Evolutionary conservation across 2,797 vertebrate species (phyloP).

Genomic region (Carcharodon carcharias): DNA sequence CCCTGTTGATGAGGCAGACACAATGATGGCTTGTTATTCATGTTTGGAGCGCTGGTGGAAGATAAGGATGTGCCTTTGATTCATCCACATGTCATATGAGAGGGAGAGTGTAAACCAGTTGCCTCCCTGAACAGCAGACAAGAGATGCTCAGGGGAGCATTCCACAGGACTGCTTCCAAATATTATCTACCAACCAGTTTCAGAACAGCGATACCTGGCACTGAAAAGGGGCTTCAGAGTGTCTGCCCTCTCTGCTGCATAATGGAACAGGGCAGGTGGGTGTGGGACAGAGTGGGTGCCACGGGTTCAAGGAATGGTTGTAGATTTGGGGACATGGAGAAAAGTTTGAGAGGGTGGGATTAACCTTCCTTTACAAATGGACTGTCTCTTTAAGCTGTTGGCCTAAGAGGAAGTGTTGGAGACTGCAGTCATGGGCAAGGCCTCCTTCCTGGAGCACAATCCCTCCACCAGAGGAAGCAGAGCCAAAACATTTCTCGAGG

Average conservation of each 20-base stretch:
- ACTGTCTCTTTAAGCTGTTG: slow-evolving; percentile 10
- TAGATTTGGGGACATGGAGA: neutral
- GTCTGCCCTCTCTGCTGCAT: neutral
- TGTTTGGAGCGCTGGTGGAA: neutral
- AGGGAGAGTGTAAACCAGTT: neutral
- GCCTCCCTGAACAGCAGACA: neutral
- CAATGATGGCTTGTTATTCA: neutral
- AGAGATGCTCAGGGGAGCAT: neutral
- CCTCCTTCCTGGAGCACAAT: slow-evolving; percentile 18
- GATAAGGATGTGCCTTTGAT: neutral
- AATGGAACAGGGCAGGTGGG: neutral
- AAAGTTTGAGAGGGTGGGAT: neutral
- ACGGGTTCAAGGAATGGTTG: neutral
- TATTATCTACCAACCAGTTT: neutral
- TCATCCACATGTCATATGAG: neutral
- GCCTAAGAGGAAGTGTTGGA: neutral
- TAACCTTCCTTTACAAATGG: neutral
- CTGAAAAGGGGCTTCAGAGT: neutral
- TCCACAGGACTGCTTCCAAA: too few species aligned
- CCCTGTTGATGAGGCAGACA: neutral
- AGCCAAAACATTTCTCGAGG: slow-evolving; percentile 8
- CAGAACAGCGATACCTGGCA: neutral
- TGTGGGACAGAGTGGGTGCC: neutral
- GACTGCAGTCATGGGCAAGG: neutral
- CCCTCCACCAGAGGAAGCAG: neutral